Evolutionary conservation across 2,797 vertebrate genomes (phyloP), one percentile per base, ranked within the genome.

Genomic region (Myotis myotis): DNA sequence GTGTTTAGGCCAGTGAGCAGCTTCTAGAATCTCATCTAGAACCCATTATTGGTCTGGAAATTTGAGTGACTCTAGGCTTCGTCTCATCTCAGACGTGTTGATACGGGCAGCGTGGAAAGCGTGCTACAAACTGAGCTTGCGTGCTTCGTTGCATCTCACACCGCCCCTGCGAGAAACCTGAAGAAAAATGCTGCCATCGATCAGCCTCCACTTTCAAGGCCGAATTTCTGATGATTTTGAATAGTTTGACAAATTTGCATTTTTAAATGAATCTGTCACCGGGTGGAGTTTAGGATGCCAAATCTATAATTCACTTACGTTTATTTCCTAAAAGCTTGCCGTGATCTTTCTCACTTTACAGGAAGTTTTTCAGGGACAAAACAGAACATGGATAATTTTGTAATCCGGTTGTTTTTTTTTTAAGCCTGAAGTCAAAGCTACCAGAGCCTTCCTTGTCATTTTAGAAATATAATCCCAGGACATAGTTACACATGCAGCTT

Each of bases 251-350:
- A 78, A 38, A 72, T 83, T 83, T 51, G 55, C 72, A 33, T 25
- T 68, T 66, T 74, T 41, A 23, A 15, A n/a, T 84, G n/a, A 57
- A n/a, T 74, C 62, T 88, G 41, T 91, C 47, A 78, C 28, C 6
- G 28, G 36, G 30, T 53, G 15, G 51, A 5, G 4, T 44, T 71
- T 80, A 20, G 20, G 41, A 66, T 57, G 47, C 64, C 87, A 94
- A 53, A 68, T 51, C 25, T 13, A 10, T 76, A 51, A 76, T 76
- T 93, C 49, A 64, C 53, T 90, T 86, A 12, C 0, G 20, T 84
- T 87, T 84, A 74, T 86, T 96, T 94, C 87, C 93, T 68, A 88
- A 90, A 89, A 92, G 38, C 30, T 86, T 93, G 20, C 41, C 33
- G 5, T 79, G n/a, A 25, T 49, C 17, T 51, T 87, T 22, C 47